Evolutionary conservation across 2,797 vertebrate species (phyloP), one percentile per base, ranked within the genome.

Genomic region (Fratercula arctica): DNA sequence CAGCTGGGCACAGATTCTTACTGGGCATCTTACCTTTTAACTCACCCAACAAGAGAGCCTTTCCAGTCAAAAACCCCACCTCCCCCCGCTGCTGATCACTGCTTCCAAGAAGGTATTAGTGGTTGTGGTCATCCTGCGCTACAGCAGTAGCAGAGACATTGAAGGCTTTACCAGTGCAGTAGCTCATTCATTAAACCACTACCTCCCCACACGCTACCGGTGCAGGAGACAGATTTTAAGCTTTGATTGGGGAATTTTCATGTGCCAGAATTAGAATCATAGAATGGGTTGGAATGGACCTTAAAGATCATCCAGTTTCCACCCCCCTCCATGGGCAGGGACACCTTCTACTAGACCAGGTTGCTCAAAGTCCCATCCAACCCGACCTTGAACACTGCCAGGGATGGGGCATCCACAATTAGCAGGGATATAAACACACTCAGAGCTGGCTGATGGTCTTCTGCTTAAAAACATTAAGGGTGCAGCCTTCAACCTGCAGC

Each of bases 11-110:
- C 21, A 53, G n/a, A 68, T n/a, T 85, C 25, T 85, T 63, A 46
- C 8, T 1, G 1, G 23, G 10, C 29, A 72, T 66, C 56, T 87
- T 88, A 59, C 29, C 12, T 84, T 81, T 68, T 61, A 73, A 75
- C 15, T 87, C 33, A n/a, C 15, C 15, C 35, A 84, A 33, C 1
- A 41, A 76, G 33, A 66, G 16, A 91, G 26, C 7, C n/a, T 74
- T 87, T 41, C 24, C 46, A n/a, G 7, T 6, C 19, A 59, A 87
- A 94, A 93, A n/a, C 26, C 37, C 3, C 41, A 10, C 10, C 69
- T 64, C 15, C 13, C 8, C 11, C 24, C 2, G 0, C 24, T 48
- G 21, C 10, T 74, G 60, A 53, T 56, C 5, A 0, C 26, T 17
- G 20, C 24, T 54, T 82, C 67, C 63, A 75, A 78, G 76, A 45